These are phyloP conservation scores for Cyprinodon brontotheroides DNA, from an alignment of 2,113 vertebrate species.

Conservation along the genomic window DNA sequence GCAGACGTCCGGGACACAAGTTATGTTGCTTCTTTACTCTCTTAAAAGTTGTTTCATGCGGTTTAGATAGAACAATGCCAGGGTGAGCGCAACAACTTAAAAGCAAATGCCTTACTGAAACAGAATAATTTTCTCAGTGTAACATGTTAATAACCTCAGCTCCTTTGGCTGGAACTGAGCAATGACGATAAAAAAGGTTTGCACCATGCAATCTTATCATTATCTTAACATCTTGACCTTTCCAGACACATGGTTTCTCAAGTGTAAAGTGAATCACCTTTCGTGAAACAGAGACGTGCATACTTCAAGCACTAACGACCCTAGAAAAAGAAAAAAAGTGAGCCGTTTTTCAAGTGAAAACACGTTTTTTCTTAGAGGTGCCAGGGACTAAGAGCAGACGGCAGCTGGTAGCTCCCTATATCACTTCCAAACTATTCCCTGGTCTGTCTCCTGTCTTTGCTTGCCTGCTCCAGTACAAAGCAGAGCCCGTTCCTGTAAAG, in stretches of 20 bases:
- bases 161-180: constrained; percentile 7
- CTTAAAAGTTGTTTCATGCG: constrained; percentile 79
- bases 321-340: constrained; percentile 31
- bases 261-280: constrained; percentile 62
- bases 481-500: constrained; percentile 58
- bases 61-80: constrained; percentile 75
- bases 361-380: constrained; percentile 44
- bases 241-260: constrained; percentile 58
- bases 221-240: constrained; percentile 54
- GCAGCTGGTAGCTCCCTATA: constrained; percentile 73
- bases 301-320: constrained; percentile 33
- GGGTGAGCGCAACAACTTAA: constrained; percentile 12
- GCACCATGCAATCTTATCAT: constrained; percentile 54
- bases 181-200: constrained; percentile 30
- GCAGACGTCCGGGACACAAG: constrained; percentile 85
- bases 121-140: constrained; percentile 2
- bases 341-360: constrained; percentile 63
- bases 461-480: constrained; percentile 62
- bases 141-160: constrained; percentile 6
- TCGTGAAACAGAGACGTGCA: constrained; percentile 48
- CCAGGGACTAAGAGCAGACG: constrained; percentile 57
- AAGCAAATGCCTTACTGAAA: neutral
- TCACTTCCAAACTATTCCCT: constrained; percentile 73
- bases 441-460: constrained; percentile 38
- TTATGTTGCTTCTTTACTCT: constrained; percentile 85